Percentiles rank a stretch among this genome's conserved stretches.
phyloP scores from a whole-genome alignment of 2,888 invertebrate genomes.

The Andrena chrysosceles region DNA sequence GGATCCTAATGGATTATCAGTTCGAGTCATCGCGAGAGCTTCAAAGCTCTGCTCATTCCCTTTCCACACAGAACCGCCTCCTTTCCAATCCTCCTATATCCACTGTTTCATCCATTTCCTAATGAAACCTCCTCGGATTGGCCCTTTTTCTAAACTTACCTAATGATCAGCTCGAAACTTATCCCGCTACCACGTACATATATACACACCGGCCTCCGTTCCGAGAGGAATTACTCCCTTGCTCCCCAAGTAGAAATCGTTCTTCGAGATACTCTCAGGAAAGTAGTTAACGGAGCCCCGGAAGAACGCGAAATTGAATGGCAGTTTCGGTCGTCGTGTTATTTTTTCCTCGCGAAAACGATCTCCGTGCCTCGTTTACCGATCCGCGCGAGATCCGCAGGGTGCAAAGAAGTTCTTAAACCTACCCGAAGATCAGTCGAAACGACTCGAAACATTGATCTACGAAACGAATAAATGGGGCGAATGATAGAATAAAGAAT shows the following conservation, averaged over 20 bases:
- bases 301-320: conserved; percentile 63
- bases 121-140: conserved; percentile 80
- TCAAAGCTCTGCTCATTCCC: conserved; percentile 81
- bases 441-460: neutral
- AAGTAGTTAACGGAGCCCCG: conserved; percentile 58
- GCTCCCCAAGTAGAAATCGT: conserved; percentile 54
- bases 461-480: neutral
- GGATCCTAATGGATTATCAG: conserved; percentile 85
- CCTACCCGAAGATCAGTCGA: neutral
- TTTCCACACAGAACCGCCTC: conserved; percentile 73
- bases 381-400: neutral
- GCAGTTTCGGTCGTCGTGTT: conserved; percentile 51
- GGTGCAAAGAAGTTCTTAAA: neutral
- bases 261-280: conserved; percentile 54
- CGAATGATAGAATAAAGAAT: neutral
- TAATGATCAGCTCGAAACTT: conserved; percentile 78
- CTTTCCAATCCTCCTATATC: conserved; percentile 81
- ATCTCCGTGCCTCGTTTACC: neutral
- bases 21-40: conserved; percentile 84
- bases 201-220: conserved; percentile 39
- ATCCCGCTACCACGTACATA: conserved; percentile 63
- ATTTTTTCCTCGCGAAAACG: conserved; percentile 46
- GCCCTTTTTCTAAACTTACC: conserved; percentile 81
- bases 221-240: conserved; percentile 58
- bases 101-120: conserved; percentile 83